phyloP scores from a whole-genome alignment of 30 jellyfish, hydroid and myxozoan genomes.

The Aurelia aurita complex sp. Pacific region DNA sequence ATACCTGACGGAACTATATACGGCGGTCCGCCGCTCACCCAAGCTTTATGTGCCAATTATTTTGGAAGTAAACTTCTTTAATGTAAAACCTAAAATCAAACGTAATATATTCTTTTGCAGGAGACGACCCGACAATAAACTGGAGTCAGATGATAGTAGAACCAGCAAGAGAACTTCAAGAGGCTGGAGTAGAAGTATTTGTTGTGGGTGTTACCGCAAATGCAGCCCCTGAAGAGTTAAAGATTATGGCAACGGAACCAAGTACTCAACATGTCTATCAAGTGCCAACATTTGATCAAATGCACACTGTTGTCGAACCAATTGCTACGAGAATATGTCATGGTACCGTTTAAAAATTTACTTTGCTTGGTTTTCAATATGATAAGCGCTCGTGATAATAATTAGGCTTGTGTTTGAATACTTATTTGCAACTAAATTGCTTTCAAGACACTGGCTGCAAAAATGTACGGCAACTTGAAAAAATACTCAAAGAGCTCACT shows the following conservation, averaged over 20 bases:
- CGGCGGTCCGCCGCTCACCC: too few relatives aligned
- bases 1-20: too few relatives aligned
- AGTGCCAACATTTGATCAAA: slow-evolving; percentile 75
- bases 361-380: too few relatives aligned
- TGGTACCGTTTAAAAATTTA: slow-evolving; percentile 57
- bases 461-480: too few relatives aligned
- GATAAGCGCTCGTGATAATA: too few relatives aligned
- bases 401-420: too few relatives aligned
- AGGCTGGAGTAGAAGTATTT: slow-evolving; percentile 87
- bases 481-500: too few relatives aligned
- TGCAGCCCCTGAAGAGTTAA: slow-evolving; percentile 83
- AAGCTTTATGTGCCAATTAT: too few relatives aligned
- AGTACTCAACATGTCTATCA: slow-evolving; percentile 76
- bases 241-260: slow-evolving; percentile 80
- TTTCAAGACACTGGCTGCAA: too few relatives aligned
- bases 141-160: slow-evolving; percentile 91
- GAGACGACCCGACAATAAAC: slow-evolving; percentile 90
- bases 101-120: slow-evolving; percentile 41
- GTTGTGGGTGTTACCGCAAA: slow-evolving; percentile 84
- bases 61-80: too few relatives aligned
- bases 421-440: too few relatives aligned
- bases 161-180: slow-evolving; percentile 88
- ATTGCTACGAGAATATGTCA: slow-evolving; percentile 84
- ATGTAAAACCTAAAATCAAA: background rate
- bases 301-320: slow-evolving; percentile 76